phyloP scores from a whole-genome alignment of 1,140 invertebrate genomes.

The Aphelenchoides fujianensis region DNA sequence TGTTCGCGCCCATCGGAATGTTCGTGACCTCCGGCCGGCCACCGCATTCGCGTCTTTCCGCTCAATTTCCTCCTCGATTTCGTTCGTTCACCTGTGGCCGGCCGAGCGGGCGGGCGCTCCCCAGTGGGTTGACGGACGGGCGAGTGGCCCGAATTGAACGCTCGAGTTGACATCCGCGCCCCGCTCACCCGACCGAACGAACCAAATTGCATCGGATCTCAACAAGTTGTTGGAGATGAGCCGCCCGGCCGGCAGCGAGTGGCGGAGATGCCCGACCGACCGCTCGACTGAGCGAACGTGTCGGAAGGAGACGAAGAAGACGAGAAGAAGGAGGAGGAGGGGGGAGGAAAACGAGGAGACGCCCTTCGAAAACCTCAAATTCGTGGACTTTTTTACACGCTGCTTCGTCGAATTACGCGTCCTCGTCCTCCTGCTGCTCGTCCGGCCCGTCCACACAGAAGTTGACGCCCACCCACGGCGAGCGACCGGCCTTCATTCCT shows the following conservation, averaged over 20 bases:
- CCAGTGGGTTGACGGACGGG: too few species aligned
- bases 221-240: not conserved
- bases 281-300: too few species aligned
- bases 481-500: too few species aligned
- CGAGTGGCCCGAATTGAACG: not conserved
- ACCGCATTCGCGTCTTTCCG: not conserved
- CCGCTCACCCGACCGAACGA: too few species aligned
- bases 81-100: too few species aligned
- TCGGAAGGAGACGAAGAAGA: too few species aligned
- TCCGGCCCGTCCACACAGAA: not conserved
- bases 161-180: not conserved
- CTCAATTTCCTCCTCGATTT: not conserved
- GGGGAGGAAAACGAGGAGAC: slow-evolving; percentile 1
- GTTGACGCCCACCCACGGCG: not conserved
- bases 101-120: too few species aligned
- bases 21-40: not conserved
- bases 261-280: too few species aligned
- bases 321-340: not conserved
- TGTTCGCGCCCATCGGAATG: not conserved
- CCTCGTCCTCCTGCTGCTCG: too few species aligned
- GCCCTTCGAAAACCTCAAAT: not conserved
- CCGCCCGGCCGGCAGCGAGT: too few species aligned
- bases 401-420: not conserved
- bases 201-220: slow-evolving; percentile 5
- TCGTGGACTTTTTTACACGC: not conserved